These are phyloP conservation scores for Pachliopta kotzebuea DNA, from an alignment of 2,888 invertebrate genomes.

Conservation along the genomic window DNA sequence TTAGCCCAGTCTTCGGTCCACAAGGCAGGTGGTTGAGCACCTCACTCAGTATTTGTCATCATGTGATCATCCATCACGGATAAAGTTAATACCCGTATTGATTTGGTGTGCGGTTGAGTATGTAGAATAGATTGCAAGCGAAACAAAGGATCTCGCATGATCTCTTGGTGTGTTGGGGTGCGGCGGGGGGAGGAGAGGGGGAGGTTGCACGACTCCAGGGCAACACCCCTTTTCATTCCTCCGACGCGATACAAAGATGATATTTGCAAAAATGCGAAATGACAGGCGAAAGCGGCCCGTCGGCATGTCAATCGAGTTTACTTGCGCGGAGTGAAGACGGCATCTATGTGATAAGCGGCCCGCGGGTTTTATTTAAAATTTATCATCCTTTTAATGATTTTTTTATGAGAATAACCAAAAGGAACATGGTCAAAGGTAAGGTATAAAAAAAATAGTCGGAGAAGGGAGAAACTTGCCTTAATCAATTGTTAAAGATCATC, in stretches of 20 bases:
- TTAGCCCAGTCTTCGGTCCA: too few species aligned
- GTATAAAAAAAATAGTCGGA: too few species aligned
- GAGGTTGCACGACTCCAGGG: constrained; percentile 13
- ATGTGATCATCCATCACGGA: too few species aligned
- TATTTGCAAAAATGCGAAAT: constrained; percentile 60
- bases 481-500: too few species aligned
- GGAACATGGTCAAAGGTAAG: too few species aligned
- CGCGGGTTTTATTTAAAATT: constrained; percentile 18
- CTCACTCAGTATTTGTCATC: too few species aligned
- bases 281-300: constrained; percentile 58
- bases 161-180: constrained; percentile 25
- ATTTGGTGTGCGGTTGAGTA: constrained; percentile 3
- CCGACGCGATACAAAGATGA: constrained; percentile 48
- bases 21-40: too few species aligned
- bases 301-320: constrained; percentile 66
- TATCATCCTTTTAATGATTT: too few species aligned
- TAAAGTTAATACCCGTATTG: too few species aligned
- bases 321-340: constrained; percentile 46
- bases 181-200: not conserved
- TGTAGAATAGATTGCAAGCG: constrained; percentile 27
- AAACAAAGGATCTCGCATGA: constrained; percentile 23
- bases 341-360: constrained; percentile 26
- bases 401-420: too few species aligned
- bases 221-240: constrained; percentile 33
- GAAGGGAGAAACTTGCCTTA: too few species aligned